Percentiles rank a stretch among this genome's conserved stretches.
phyloP scores from a whole-genome alignment of 2,113 vertebrate species.

The Vombatus ursinus region DNA sequence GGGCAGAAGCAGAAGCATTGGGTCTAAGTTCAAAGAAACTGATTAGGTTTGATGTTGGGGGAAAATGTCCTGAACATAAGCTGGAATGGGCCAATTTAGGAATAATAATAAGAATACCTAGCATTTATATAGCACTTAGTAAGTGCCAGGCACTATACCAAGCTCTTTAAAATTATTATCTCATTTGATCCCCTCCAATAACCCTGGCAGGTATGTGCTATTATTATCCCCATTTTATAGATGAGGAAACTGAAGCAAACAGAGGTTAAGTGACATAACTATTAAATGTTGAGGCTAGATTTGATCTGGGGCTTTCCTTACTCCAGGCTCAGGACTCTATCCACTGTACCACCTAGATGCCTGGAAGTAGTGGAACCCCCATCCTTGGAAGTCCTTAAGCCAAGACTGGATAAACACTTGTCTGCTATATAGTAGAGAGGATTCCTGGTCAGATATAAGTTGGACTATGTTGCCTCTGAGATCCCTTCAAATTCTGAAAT shows the following conservation, averaged over 20 bases:
- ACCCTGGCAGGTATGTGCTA: background rate
- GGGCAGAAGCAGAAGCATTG: background rate
- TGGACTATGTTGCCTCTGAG: too few relatives aligned
- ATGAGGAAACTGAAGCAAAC: background rate
- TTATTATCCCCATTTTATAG: background rate
- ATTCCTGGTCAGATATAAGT: background rate
- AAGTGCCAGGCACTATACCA: background rate
- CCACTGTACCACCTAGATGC: background rate
- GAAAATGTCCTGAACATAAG: background rate
- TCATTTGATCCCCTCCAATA: background rate
- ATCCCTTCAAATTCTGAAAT: background rate
- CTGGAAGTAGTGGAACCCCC: background rate
- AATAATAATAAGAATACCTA: background rate
- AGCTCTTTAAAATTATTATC: background rate
- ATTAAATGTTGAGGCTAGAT: background rate
- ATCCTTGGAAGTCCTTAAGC: background rate
- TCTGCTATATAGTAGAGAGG: background rate
- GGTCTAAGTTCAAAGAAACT: background rate
- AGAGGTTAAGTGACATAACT: background rate
- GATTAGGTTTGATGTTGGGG: background rate
- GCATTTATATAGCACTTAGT: background rate
- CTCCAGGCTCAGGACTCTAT: background rate
- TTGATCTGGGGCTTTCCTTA: background rate
- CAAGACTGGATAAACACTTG: background rate
- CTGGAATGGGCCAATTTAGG: background rate